Evolutionary conservation across 2,888 invertebrate species (phyloP).

Genomic region (Apodemia hepburni): DNA sequence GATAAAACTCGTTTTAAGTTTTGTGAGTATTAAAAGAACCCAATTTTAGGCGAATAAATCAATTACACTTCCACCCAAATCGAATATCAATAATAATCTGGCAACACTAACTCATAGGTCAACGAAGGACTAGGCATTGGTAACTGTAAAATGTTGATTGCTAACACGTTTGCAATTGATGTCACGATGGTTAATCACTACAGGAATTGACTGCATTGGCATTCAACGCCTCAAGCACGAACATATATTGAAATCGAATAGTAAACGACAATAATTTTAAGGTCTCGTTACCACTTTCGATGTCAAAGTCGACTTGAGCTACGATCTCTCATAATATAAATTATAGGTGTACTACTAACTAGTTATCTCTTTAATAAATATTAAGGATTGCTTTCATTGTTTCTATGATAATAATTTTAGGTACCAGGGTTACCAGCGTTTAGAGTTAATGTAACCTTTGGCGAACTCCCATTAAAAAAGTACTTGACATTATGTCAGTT

Average conservation of each 20-base stretch:
- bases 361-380: not conserved
- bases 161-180: constrained; percentile 15
- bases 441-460: not conserved
- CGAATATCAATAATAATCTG: not conserved
- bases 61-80: not conserved
- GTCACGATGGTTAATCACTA: constrained; percentile 10
- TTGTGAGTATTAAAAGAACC: no score
- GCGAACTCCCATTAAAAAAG: no score
- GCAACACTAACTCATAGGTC: constrained; percentile 4
- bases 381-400: not conserved
- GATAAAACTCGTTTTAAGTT: no score
- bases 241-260: constrained; percentile 14
- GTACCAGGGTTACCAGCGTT: no score
- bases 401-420: not conserved
- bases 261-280: constrained; percentile 4
- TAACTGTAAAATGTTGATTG: constrained; percentile 15
- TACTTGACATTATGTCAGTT: no score
- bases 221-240: constrained; percentile 4
- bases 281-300: constrained; percentile 9
- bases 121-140: constrained; percentile 1
- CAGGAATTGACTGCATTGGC: constrained; percentile 10
- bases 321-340: not conserved
- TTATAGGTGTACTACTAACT: not conserved
- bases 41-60: no score
- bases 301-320: not conserved